phyloP scores from a whole-genome alignment of 2,888 invertebrate species.

The Ophraella communa region DNA sequence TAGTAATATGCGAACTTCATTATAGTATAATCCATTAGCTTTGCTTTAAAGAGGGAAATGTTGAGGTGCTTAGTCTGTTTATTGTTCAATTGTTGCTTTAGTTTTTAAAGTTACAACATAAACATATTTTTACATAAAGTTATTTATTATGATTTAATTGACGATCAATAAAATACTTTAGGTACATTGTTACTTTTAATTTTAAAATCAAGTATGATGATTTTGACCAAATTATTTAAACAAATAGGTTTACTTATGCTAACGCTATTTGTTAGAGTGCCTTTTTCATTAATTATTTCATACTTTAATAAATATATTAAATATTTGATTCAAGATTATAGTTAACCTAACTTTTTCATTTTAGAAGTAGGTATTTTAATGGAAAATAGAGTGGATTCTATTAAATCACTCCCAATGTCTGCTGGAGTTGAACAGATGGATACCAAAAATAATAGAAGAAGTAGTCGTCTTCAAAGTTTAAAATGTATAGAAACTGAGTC shows the following conservation, averaged over 20 bases:
- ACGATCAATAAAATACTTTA: not conserved
- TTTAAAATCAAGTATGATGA: not conserved
- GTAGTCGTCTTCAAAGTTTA: slow-evolving; percentile 10
- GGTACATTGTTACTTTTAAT: slow-evolving; percentile 1
- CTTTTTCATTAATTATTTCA: not conserved
- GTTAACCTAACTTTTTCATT: slow-evolving; percentile 5
- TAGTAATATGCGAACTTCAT: slow-evolving; percentile 17
- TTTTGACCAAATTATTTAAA: not conserved
- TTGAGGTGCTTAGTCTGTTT: slow-evolving; percentile 1
- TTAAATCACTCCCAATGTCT: not conserved
- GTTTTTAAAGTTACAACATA: slow-evolving; percentile 6
- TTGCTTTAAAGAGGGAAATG: slow-evolving; percentile 18
- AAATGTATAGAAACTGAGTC: not conserved
- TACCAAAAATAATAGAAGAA: slow-evolving; percentile 11
- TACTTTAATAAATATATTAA: not conserved
- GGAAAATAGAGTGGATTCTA: not conserved
- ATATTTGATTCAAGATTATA: not conserved
- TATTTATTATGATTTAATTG: not conserved
- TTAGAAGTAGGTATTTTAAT: not conserved
- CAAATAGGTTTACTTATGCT: not conserved
- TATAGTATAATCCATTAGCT: slow-evolving; percentile 1
- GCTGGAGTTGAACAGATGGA: not conserved
- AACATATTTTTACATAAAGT: not conserved
- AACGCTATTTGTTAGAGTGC: not conserved
- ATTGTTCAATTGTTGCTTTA: slow-evolving; percentile 10